Evolutionary conservation across 2,113 vertebrate species (phyloP).

Genomic region (Poeciliopsis prolifica): DNA sequence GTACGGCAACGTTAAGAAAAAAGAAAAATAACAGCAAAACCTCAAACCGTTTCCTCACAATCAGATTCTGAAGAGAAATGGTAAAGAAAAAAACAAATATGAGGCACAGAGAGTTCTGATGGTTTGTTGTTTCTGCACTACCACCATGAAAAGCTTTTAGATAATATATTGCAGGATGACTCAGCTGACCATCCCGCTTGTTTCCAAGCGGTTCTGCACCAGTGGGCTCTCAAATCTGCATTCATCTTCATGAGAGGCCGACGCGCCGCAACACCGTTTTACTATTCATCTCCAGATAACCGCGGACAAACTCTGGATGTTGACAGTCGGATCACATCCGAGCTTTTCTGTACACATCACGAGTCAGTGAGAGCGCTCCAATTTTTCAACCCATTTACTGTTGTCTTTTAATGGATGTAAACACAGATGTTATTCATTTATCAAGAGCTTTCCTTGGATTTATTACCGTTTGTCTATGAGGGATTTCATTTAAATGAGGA

Average conservation of each 20-base stretch:
- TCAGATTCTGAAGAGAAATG: no score
- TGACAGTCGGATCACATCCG: neutral
- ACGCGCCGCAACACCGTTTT: neutral
- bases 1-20: no score
- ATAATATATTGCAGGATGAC: neutral
- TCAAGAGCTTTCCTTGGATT: no score
- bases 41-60: no score
- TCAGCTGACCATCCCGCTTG: neutral
- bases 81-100: no score
- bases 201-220: neutral
- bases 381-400: neutral
- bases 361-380: neutral
- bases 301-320: neutral
- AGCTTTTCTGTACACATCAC: neutral
- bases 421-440: neutral
- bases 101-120: no score
- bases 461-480: no score
- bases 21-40: no score
- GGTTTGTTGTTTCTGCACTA: no score
- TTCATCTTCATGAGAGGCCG: slow-evolving; percentile 2
- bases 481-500: neutral
- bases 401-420: neutral
- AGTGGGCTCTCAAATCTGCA: slow-evolving; percentile 5
- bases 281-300: neutral
- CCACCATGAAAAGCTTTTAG: neutral